Percentiles rank a stretch among this genome's conserved stretches.
Conservation (phyloP, 1,140 invertebrate species). For the Mycetomoellerius zeteki region DNA sequence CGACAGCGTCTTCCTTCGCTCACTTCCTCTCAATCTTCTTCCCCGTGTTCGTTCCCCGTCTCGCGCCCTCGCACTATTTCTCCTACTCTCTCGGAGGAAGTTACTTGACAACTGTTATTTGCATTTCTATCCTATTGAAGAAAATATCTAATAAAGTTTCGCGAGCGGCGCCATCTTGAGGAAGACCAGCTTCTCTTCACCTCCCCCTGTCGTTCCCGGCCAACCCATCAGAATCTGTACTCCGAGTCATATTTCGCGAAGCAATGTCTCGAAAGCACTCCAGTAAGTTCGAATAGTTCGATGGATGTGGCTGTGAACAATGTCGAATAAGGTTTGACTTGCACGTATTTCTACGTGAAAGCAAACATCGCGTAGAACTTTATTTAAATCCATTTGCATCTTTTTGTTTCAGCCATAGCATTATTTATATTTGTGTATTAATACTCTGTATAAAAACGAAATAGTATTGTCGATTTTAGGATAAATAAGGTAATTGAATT, state of each 20-base stretch:
- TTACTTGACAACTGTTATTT: conserved; percentile 83
- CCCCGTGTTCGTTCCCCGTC: conserved; percentile 55
- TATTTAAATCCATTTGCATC: neutral
- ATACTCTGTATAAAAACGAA: neutral
- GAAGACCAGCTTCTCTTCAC: conserved; percentile 54
- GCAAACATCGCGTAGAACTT: neutral
- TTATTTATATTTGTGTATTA: neutral
- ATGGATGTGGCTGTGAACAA: conserved; percentile 56
- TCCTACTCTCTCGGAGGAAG: conserved; percentile 71
- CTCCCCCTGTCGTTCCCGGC: conserved; percentile 9
- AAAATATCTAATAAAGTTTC: conserved; percentile 84
- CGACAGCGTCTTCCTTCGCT: conserved; percentile 72
- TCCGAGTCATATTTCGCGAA: conserved; percentile 59
- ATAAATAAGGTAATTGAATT: neutral
- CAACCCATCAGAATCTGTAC: conserved; percentile 66
- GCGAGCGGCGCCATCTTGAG: conserved; percentile 71
- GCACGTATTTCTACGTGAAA: conserved; percentile 3
- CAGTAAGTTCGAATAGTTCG: conserved; percentile 65
- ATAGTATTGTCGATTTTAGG: neutral
- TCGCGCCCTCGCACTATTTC: conserved; percentile 56
- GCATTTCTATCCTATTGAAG: conserved; percentile 83
- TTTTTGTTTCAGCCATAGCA: neutral
- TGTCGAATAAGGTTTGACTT: conserved; percentile 6
- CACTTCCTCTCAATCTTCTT: conserved; percentile 72
- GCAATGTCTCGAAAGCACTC: conserved; percentile 50